These are phyloP conservation scores for Pheosia gnoma DNA, from an alignment of 2,888 invertebrate genomes.

Conservation along the genomic window DNA sequence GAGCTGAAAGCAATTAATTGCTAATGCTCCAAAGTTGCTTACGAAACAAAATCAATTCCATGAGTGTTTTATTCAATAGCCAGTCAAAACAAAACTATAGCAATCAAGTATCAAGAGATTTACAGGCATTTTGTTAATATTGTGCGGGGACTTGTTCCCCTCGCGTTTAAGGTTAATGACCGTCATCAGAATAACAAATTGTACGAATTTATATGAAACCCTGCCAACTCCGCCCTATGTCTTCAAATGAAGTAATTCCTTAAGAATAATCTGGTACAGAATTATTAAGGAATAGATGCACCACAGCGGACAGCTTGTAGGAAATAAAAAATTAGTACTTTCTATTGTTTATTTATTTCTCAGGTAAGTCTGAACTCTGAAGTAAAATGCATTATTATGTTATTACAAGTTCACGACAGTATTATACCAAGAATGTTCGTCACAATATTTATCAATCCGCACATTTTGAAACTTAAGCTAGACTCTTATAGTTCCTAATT, in stretches of 20 bases:
- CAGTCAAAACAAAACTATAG: not conserved
- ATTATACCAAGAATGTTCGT: too few relatives aligned
- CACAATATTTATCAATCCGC: too few relatives aligned
- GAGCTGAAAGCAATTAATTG: too few relatives aligned
- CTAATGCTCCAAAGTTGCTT: too few relatives aligned
- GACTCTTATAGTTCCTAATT: too few relatives aligned
- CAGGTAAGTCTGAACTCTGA: too few relatives aligned
- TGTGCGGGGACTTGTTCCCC: constrained; percentile 47
- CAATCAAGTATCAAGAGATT: not conserved
- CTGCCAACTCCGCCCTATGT: constrained; percentile 64
- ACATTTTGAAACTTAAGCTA: too few relatives aligned
- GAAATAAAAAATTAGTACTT: too few relatives aligned
- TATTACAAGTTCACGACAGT: too few relatives aligned
- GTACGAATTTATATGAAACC: constrained; percentile 65
- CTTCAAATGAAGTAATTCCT: constrained; percentile 72
- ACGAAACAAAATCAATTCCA: not conserved
- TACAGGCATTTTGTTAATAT: constrained; percentile 3
- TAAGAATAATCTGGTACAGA: constrained; percentile 59
- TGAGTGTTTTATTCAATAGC: not conserved
- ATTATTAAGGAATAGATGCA: constrained; percentile 1
- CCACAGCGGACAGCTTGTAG: too few relatives aligned
- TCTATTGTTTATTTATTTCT: too few relatives aligned
- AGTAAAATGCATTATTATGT: too few relatives aligned
- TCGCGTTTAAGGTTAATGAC: constrained; percentile 60
- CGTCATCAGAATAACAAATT: constrained; percentile 69